Percentiles rank a stretch among this genome's conserved stretches.
These are phyloP conservation scores for Dunckerocampus dactyliophorus DNA, from an alignment of 2,113 vertebrate genomes.

Conservation along the genomic window DNA sequence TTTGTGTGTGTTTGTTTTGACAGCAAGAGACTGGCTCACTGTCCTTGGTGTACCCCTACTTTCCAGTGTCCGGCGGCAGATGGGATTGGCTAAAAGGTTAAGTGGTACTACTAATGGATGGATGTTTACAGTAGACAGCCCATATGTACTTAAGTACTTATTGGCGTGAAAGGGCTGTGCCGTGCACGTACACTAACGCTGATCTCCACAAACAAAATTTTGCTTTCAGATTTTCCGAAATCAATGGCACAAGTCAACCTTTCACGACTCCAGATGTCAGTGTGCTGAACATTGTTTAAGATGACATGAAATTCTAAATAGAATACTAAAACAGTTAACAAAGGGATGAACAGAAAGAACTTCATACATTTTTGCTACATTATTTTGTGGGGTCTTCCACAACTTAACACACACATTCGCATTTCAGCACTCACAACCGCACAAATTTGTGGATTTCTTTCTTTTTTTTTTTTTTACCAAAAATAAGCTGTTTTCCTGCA, in stretches of 20 bases:
- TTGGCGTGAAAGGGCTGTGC: neutral
- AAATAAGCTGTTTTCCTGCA: no score
- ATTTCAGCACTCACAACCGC: no score
- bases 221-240: neutral
- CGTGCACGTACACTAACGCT: neutral
- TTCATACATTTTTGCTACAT: no score
- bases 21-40: neutral
- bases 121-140: neutral
- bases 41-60: neutral
- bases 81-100: neutral
- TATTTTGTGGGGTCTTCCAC: no score
- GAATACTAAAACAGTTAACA: no score
- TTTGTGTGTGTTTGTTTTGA: neutral
- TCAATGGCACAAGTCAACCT: neutral
- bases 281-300: no score
- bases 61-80: no score
- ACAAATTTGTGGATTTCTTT: no score
- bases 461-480: no score
- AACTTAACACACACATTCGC: no score
- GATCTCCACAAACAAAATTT: neutral
- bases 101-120: neutral
- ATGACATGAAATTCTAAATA: no score
- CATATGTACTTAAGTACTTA: neutral
- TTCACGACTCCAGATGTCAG: neutral
- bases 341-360: no score